A percentile compares a stretch with the other conserved stretches of the same genome.
Evolutionary conservation across 1,140 invertebrate species (phyloP).

Genomic region (Ceratina australensis): DNA sequence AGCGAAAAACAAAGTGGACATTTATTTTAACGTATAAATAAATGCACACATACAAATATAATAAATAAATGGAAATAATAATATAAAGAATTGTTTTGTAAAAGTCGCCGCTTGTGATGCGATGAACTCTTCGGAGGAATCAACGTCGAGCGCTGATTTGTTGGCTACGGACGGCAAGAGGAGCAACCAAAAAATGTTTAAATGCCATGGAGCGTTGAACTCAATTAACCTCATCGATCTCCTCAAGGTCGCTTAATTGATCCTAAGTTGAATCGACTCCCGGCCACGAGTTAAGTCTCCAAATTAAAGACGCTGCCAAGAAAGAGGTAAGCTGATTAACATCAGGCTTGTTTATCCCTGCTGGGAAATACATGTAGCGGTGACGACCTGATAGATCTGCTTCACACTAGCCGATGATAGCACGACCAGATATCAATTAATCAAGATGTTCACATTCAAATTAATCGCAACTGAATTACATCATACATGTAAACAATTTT

Average conservation of each 20-base stretch:
- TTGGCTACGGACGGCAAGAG: not conserved
- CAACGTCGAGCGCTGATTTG: not conserved
- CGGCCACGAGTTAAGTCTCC: no score
- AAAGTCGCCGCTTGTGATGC: not conserved
- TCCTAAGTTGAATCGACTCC: not conserved
- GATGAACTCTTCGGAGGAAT: not conserved
- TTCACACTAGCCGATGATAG: no score
- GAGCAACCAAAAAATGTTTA: not conserved
- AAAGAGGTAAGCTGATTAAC: not conserved
- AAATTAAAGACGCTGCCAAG: not conserved
- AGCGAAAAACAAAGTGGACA: no score
- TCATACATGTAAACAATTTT: no score
- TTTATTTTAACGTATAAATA: no score
- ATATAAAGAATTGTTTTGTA: no score
- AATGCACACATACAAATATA: no score
- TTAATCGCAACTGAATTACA: no score
- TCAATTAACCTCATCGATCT: not conserved
- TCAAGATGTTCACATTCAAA: no score
- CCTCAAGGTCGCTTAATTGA: not conserved
- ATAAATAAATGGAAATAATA: no score
- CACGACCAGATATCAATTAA: no score
- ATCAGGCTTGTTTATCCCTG: not conserved
- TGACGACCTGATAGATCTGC: no score
- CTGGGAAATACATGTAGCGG: not conserved
- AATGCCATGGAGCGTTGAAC: not conserved